A percentile compares a stretch with the other conserved stretches of the same genome.
Conservation (phyloP, 2,888 invertebrate genomes). For the Periphyllus acericola region DNA sequence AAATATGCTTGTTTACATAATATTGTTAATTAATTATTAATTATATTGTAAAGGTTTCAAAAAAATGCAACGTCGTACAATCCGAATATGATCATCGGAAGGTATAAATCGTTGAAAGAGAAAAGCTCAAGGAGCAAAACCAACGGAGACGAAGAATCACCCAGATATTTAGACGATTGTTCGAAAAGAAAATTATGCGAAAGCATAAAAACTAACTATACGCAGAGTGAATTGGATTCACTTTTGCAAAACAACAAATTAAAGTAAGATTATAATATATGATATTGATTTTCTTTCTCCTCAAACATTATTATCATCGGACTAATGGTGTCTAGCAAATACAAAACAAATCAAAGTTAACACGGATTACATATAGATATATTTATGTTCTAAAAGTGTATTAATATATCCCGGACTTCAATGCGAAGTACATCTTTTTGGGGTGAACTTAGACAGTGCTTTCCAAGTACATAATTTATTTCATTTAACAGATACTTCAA, state of each 20-base stretch:
- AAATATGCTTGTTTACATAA: not conserved
- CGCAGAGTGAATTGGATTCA: slow-evolving; percentile 6
- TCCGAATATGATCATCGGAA: not conserved
- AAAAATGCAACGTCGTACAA: slow-evolving; percentile 18
- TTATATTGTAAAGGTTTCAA: slow-evolving; percentile 22
- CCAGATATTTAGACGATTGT: slow-evolving; percentile 38
- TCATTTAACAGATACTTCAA: too few species aligned
- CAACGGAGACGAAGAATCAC: not conserved
- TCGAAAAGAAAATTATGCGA: slow-evolving; percentile 47
- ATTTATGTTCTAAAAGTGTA: too few species aligned
- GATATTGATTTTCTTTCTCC: not conserved
- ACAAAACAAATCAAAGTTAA: too few species aligned
- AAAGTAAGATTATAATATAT: slow-evolving; percentile 21
- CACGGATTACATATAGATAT: too few species aligned
- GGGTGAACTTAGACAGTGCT: too few species aligned
- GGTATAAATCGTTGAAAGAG: not conserved
- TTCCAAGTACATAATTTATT: too few species aligned
- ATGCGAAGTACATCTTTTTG: too few species aligned
- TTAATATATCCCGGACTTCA: too few species aligned
- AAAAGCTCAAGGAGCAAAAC: slow-evolving; percentile 1
- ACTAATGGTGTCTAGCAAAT: not conserved
- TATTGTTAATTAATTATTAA: not conserved
- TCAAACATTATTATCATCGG: not conserved
- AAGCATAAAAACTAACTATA: slow-evolving; percentile 41
- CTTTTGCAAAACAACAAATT: slow-evolving; percentile 8